Conservation (phyloP, 2,113 vertebrate species). For the Pan troglodytes region NHGRI_mPanTro3-v2.1_pri NC_072402.2:165942001-165942500, state of each 20-base stretch:
- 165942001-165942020: not conserved
- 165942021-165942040: not conserved
- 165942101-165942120: not conserved
- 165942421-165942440: not conserved
- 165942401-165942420: not conserved
- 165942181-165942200: not conserved
- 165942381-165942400: not conserved
- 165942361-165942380: not conserved
- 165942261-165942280: not conserved
- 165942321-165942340: not conserved
- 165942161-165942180: no score
- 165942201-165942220: not conserved
- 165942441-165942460: not conserved
- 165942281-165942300: not conserved
- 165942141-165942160: not conserved
- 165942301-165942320: not conserved
- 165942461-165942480: not conserved
- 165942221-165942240: not conserved
- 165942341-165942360: not conserved
- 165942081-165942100: not conserved
- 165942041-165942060: not conserved
- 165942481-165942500: not conserved
- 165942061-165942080: not conserved
- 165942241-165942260: fast-evolving
- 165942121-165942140: not conserved